Base-by-base conservation (phyloP, 1,140 invertebrate genomes). In the Pissodes strobi region DNA sequence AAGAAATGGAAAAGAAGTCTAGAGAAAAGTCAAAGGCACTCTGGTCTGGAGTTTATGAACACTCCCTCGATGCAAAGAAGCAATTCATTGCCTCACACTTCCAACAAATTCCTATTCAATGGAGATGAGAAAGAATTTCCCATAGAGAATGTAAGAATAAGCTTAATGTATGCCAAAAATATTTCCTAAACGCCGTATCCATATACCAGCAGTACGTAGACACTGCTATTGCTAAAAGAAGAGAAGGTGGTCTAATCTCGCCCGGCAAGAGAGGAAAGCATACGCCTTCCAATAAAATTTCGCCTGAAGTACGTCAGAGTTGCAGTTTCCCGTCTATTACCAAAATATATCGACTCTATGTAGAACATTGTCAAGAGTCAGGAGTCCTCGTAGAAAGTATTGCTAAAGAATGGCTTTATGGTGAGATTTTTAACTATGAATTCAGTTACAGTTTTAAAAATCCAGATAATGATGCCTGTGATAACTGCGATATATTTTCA, bases 191-290 rank as follows among this genome's bases (percentile, higher is more conserved):
- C 39, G 13, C 5, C 19, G 6, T 45, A 6, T 45, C 15, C 17
- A 41, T 41, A 41, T 41, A 6, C 15, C 10, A n/a, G 15, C 15
- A 12, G 15, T 17, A 41, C 13, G 39, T 41, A 17, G 39, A 41
- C 15, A 41, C 39, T 17, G 39, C 39, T 13, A 41, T 41, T 41
- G 39, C 39, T n/a, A 41, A 41, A 41, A n/a, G 13, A 13, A 41
- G 39, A 41, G 39, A 41, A n/a, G 15, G 15, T 41, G 10, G 10
- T 41, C 39, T 17, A 6, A 41, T 41, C 39, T 41, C 10, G 10
- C 15, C 15, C 10, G 39, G 13, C 13, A 41, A 41, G 15, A 41
- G 39, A 41, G 39, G 10, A 41, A 41, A 41, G 15, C 39, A 41
- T 41, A 17, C 39, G 15, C 15, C 39, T 41, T 4, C 5, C 15